Conservation (phyloP, 2,797 vertebrate genomes). For the Phrynocephalus guinanensis region DNA sequence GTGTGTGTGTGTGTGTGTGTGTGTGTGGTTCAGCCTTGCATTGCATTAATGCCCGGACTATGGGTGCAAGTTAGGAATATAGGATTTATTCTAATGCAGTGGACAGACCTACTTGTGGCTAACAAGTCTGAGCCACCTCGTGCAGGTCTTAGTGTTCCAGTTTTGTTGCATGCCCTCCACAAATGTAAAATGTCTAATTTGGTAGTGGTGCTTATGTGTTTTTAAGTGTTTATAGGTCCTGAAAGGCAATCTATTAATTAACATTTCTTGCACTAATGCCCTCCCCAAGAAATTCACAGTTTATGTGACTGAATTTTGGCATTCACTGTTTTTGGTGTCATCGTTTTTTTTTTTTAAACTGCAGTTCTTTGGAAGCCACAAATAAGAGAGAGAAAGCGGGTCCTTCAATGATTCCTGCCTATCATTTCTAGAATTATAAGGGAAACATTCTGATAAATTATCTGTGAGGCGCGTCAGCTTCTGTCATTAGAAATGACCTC, state of each 20-base stretch:
- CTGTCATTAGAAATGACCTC: constrained; percentile 58
- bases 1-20: too few species aligned
- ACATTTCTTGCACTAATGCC: constrained; percentile 26
- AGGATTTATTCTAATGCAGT: too few species aligned
- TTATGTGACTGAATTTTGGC: constrained; percentile 42
- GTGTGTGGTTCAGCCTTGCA: too few species aligned
- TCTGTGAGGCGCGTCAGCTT: constrained; percentile 48
- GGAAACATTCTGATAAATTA: constrained; percentile 60
- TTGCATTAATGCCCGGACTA: too few species aligned
- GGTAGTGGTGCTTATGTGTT: constrained; percentile 43
- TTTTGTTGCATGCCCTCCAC: constrained; percentile 56
- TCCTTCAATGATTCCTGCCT: constrained; percentile 47
- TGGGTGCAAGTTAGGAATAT: too few species aligned
- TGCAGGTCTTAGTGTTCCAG: too few species aligned
- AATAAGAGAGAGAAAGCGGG: constrained; percentile 44
- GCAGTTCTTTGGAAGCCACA: constrained; percentile 46
- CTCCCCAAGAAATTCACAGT: constrained; percentile 50
- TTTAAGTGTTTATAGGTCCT: constrained; percentile 72
- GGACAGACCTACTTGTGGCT: too few species aligned
- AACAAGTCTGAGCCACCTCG: too few species aligned
- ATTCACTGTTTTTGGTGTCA: accelerated
- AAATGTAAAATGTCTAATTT: constrained; percentile 66
- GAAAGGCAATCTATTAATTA: constrained; percentile 66
- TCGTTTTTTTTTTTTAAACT: background rate
- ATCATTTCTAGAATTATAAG: constrained; percentile 61